Base-by-base conservation (phyloP, 92 coral and sea anemone genomes). In the Zoanthus sociatus region DNA sequence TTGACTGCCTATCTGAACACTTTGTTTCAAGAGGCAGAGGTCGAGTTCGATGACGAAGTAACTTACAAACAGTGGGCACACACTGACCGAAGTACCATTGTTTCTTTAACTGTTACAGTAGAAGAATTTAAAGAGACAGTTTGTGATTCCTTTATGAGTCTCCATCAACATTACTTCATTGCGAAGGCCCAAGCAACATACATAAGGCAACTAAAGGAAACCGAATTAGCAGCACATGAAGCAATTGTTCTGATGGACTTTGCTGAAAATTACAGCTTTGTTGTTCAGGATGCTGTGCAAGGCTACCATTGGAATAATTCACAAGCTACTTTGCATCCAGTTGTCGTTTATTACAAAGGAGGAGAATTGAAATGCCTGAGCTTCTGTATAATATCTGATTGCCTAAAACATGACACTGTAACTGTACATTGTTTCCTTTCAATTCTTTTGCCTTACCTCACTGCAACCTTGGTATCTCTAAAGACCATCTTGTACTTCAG, bases 1-100 rank as follows among this genome's bases (percentile, higher is more conserved):
- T 26, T 26, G 26, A 0, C 26, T 26, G 26, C 26, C 26, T 26
- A 26, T 26, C 26, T 26, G 26, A 26, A 26, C 26, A 26, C 26
- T 26, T 26, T 26, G 26, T 26, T 26, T 26, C 26, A 26, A 26
- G 26, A 26, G 26, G 26, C 26, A 26, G 26, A 26, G 26, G 26
- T 79, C 9, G 73, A 31, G 47, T n/a, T 32, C 21, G 87, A 69
- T 26, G 77, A 83, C n/a, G 56, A 17, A 7, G 10, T 83, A 20
- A 53, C 77, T 42, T 83, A 47, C 87, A 83, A 83, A 15, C 87
- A 83, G n/a, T 83, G 87, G 87, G 75, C 46, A 18, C 72, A 61
- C 5, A 14, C 73, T 30, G 68, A 64, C 51, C 9, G 86, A 81
- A 42, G 75, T 55, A 7, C 45, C 61, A 33, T 71, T 18, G 9